Evolutionary conservation across 1,140 invertebrate genomes (phyloP).

Genomic region (Lucilia cuprina): DNA sequence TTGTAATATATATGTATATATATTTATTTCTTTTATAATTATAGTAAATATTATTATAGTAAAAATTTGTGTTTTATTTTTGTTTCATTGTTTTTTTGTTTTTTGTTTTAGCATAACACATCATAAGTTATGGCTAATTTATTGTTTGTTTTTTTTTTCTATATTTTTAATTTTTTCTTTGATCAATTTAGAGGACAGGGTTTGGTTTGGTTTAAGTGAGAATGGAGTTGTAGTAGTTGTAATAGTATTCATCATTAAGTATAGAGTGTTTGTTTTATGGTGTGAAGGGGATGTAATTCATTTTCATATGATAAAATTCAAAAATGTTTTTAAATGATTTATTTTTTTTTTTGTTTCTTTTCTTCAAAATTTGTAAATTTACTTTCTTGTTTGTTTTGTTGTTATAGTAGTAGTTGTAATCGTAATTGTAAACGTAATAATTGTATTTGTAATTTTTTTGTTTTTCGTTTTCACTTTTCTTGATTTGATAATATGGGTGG

Average conservation of each 20-base stretch:
- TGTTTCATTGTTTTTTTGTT: no score
- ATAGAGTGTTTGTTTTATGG: neutral
- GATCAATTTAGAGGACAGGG: neutral
- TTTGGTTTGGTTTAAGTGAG: neutral
- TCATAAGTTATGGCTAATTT: neutral
- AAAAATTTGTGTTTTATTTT: neutral
- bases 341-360: neutral
- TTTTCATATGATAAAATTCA: conserved; percentile 16
- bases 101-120: neutral
- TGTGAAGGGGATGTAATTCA: neutral
- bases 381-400: conserved; percentile 19
- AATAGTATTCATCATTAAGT: neutral
- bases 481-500: conserved; percentile 63
- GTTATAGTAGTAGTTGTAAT: conserved; percentile 33
- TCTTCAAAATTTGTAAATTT: neutral
- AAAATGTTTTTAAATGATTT: neutral
- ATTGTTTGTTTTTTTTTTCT: neutral
- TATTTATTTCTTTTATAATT: neutral
- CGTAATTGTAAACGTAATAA: conserved; percentile 32
- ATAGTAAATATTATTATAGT: neutral
- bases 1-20: neutral
- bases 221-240: neutral
- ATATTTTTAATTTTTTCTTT: neutral
- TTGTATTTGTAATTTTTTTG: conserved; percentile 25
- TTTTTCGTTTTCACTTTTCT: conserved; percentile 54